These are phyloP conservation scores for Seira musarum DNA, from an alignment of 2,888 invertebrate species.

Conservation along the genomic window DNA sequence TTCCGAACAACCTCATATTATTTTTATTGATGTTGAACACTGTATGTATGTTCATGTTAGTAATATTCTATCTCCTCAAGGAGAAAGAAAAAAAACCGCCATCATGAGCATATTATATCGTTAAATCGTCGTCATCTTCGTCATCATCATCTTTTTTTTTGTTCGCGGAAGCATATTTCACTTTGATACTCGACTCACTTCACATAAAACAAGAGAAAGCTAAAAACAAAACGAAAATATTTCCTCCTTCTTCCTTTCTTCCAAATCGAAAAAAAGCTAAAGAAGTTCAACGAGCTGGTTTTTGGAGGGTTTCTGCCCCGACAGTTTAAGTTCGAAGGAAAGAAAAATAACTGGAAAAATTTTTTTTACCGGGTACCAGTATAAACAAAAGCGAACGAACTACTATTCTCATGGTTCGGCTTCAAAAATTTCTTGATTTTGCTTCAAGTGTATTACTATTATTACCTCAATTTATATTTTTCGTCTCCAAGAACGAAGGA, in stretches of 20 bases:
- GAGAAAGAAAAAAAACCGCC: not conserved
- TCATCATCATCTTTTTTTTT: conserved; percentile 16
- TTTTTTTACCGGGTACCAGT: not conserved
- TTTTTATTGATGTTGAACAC: not conserved
- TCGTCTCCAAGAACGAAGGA: not conserved
- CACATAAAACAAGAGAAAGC: conserved; percentile 22
- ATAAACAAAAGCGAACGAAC: not conserved
- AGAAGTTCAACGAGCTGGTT: not conserved
- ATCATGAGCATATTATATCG: conserved; percentile 26
- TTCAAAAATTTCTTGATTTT: not conserved
- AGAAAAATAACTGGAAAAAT: conserved; percentile 18
- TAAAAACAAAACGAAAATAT: conserved; percentile 29
- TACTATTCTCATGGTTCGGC: not conserved
- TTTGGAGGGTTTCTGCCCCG: not conserved
- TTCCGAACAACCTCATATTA: not conserved
- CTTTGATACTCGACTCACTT: conserved; percentile 27
- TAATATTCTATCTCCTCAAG: not conserved
- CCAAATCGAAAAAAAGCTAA: not conserved
- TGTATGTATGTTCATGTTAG: not conserved
- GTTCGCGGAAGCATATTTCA: conserved; percentile 36
- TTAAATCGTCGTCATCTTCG: conserved; percentile 31
- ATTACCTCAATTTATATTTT: conserved; percentile 9
- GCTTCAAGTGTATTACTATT: conserved; percentile 3
- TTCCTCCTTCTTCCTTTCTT: not conserved
- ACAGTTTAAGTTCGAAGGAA: conserved; percentile 9